Conservation (phyloP, 2,797 vertebrate species). For the Okamejei kenojei region DNA sequence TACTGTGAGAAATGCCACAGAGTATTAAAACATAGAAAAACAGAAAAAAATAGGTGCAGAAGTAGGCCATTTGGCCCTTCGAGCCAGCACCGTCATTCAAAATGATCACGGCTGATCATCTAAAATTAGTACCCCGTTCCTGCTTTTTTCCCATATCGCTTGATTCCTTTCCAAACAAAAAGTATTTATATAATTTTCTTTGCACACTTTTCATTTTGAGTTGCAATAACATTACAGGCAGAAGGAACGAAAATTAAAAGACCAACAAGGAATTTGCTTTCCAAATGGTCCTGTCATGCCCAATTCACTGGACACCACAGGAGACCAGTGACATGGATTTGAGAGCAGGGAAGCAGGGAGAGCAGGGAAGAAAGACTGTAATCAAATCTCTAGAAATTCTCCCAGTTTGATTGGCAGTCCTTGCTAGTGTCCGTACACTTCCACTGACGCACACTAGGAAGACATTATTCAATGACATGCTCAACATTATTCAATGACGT, state of each 20-base stretch:
- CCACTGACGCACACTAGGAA: no score
- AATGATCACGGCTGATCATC: no score
- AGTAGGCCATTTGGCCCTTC: no score
- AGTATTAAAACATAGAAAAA: no score
- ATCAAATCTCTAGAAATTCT: background rate
- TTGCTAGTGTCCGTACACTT: background rate
- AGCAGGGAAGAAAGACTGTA: background rate
- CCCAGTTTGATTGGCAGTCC: background rate
- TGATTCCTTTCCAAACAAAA: background rate
- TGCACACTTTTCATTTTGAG: background rate
- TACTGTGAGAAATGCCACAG: no score
- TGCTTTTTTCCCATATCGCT: no score
- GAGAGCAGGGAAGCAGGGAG: background rate
- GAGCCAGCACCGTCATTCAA: no score
- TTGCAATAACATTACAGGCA: background rate
- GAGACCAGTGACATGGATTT: background rate
- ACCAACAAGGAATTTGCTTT: background rate
- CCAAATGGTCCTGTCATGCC: background rate
- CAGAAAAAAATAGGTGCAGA: no score
- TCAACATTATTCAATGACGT: no score
- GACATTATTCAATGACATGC: no score
- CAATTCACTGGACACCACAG: background rate
- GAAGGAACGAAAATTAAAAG: background rate
- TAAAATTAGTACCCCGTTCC: no score
- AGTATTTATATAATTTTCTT: background rate